A percentile compares a stretch with the other conserved stretches of the same genome.
These are phyloP conservation scores for Oscheius myriophilus DNA, from an alignment of 2,888 invertebrate species.

Conservation along the genomic window DNA sequence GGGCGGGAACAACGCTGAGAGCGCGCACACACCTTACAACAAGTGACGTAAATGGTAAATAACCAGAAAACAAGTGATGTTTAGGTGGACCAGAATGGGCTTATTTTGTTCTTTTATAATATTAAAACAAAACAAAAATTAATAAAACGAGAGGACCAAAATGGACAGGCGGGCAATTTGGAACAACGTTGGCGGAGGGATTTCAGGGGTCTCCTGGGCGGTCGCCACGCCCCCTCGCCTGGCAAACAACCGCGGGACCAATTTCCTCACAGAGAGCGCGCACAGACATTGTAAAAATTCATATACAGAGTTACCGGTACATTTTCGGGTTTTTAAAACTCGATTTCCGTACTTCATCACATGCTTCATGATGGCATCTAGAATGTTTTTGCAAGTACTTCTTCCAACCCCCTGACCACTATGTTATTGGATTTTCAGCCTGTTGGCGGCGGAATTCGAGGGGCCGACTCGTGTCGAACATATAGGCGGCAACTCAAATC, in stretches of 20 bases:
- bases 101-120: background rate
- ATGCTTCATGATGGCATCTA: too few relatives aligned
- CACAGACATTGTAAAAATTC: constrained; percentile 2
- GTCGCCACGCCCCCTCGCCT: constrained; percentile 26
- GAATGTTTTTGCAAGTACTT: background rate
- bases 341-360: too few relatives aligned
- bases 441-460: constrained; percentile 30
- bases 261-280: constrained; percentile 16
- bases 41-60: background rate
- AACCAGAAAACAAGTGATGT: too few relatives aligned
- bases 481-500: constrained; percentile 28
- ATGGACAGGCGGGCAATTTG: background rate
- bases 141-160: background rate
- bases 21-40: constrained; percentile 23
- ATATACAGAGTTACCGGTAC: too few relatives aligned
- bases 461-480: constrained; percentile 16
- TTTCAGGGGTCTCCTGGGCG: constrained; percentile 28
- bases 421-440: background rate
- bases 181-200: constrained; percentile 27
- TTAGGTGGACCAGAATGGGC: too few relatives aligned
- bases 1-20: constrained; percentile 26
- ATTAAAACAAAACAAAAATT: background rate
- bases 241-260: constrained; percentile 23
- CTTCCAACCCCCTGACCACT: too few relatives aligned
- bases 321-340: too few relatives aligned